Evolutionary conservation across 2,113 vertebrate species (phyloP), one percentile per base, ranked within the genome.

Genomic region (Alethe diademata): DNA sequence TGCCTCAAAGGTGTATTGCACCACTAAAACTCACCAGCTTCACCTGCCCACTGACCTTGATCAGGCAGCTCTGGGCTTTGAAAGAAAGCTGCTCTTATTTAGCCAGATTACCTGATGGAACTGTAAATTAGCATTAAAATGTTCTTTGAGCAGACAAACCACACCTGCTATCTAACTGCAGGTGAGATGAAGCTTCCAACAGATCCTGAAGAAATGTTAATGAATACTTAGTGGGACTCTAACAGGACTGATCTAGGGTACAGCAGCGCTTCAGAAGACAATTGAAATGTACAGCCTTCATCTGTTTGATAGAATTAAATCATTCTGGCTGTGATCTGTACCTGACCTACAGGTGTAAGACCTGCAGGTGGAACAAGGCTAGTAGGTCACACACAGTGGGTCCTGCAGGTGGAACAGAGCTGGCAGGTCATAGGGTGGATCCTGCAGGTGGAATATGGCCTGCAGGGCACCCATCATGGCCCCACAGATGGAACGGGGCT

Each of bases 321-420:
- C 20, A 2, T 72, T 70, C 40, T 35, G 56, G 16, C 8, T 40
- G 31, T 15, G 1, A 1, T 5, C 11, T 3, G 10, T 25, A 72
- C n/a, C 24, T 18, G 13, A 20, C 31, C 15, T 8, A 36, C 9
- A 28, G 15, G 1, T 50, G 0, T 3, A 35, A 24, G 6, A 6
- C 16, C 12, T 38, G 2, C 64, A 42, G 14, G 12, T 50, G 18
- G 8, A 51, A 14, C 14, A 26, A 26, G 8, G 15, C 50, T 51
- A 26, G 50, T 9, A 28, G n/a, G 29, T 8, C 13, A 15, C 26
- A 29, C 51, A 53, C 26, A 29, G 51, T 50, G 25, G 14, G 7
- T 2, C 54, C 54, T 9, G 8, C 19, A 38, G 35, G 18, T 5
- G 18, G 18, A 40, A 2, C 29, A 42, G 19, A 7, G 19, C 18